phyloP scores from a whole-genome alignment of 2,888 invertebrate genomes.

The Zaprionus obscuricornis region DNA sequence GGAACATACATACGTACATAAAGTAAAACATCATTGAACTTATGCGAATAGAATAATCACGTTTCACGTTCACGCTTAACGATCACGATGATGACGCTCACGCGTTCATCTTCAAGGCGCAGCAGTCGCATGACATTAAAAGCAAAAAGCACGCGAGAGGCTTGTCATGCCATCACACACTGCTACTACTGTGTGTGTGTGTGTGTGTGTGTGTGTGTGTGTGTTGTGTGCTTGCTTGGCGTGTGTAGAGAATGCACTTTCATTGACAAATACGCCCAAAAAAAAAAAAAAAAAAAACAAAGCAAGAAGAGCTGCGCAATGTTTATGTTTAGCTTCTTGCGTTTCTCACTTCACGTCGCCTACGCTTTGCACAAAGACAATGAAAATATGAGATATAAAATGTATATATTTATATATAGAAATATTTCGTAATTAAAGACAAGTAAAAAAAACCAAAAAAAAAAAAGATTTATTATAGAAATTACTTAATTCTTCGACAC shows the following conservation, averaged over 20 bases:
- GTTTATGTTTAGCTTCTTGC: conserved; percentile 28
- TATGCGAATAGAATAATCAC: background rate
- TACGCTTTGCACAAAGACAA: too few species aligned
- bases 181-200: conserved; percentile 2
- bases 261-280: conserved; percentile 51
- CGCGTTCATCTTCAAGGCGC: conserved; percentile 29
- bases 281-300: too few species aligned
- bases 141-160: conserved; percentile 39
- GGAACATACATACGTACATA: background rate
- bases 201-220: conserved; percentile 13
- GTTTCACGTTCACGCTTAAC: conserved; percentile 3
- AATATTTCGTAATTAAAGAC: conserved; percentile 29
- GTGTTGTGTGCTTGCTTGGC: conserved; percentile 23
- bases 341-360: conserved; percentile 4
- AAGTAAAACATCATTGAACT: background rate
- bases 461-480: conserved; percentile 39
- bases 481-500: conserved; percentile 41
- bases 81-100: conserved; percentile 24
- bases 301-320: conserved; percentile 23
- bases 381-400: too few species aligned
- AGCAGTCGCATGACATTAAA: conserved; percentile 48
- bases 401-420: too few species aligned
- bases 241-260: conserved; percentile 36
- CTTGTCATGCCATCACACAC: conserved; percentile 42
- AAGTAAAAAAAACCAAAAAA: too few species aligned